A percentile compares a stretch with the other conserved stretches of the same genome.
phyloP scores from a whole-genome alignment of 2,797 vertebrate species.

The Garrulus glandarius region DNA sequence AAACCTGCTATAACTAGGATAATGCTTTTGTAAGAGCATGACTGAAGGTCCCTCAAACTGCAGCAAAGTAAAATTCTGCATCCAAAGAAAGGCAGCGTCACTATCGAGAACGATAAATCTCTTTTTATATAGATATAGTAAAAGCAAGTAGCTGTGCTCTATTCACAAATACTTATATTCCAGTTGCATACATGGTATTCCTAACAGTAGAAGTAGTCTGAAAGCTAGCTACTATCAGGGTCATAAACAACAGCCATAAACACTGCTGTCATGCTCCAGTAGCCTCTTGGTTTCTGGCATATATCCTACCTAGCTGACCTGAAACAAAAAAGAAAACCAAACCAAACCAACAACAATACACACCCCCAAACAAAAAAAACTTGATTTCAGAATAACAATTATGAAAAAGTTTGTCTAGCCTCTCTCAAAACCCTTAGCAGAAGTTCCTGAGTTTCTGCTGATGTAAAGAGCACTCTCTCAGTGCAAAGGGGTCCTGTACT shows the following conservation, averaged over 20 bases:
- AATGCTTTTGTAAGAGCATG: background rate
- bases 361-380: background rate
- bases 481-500: background rate
- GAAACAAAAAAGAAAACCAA: background rate
- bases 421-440: background rate
- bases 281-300: background rate
- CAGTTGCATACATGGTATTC: background rate
- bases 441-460: background rate
- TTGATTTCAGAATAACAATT: background rate
- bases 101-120: background rate
- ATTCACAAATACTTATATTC: background rate
- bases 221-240: background rate
- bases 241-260: background rate
- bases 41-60: background rate
- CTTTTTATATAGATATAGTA: background rate
- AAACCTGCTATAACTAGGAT: background rate
- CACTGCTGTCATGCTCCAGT: background rate
- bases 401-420: background rate
- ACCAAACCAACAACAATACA: background rate
- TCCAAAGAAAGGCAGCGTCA: background rate
- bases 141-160: background rate
- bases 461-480: accelerated
- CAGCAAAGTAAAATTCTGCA: background rate
- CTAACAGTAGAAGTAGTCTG: background rate
- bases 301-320: background rate